Percentiles rank a stretch among this genome's conserved stretches.
phyloP scores from a whole-genome alignment of 2,888 invertebrate species.

The Dusona sp. region DNA sequence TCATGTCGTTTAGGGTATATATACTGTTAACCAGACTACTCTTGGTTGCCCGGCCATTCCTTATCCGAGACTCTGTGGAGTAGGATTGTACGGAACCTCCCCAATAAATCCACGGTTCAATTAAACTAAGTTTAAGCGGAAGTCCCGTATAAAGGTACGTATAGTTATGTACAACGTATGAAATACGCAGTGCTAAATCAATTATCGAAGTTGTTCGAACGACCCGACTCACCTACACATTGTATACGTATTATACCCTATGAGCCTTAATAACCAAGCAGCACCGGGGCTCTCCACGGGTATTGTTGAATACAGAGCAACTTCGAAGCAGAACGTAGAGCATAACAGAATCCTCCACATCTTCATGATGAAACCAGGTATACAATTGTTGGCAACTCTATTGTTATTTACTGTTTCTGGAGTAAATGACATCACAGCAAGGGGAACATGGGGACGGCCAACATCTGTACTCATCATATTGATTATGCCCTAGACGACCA shows the following conservation, averaged over 20 bases:
- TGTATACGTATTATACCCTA: constrained; percentile 41
- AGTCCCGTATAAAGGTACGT: constrained; percentile 78
- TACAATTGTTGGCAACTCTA: constrained; percentile 30
- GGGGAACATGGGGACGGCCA: not conserved
- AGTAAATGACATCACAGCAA: constrained; percentile 11
- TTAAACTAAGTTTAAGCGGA: constrained; percentile 83
- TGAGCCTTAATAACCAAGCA: constrained; percentile 35
- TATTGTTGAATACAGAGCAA: not conserved
- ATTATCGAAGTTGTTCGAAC: constrained; percentile 79
- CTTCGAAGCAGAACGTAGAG: not conserved
- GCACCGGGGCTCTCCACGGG: not conserved
- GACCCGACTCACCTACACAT: constrained; percentile 36
- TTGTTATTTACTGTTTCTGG: constrained; percentile 24
- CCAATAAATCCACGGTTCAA: constrained; percentile 83
- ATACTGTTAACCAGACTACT: constrained; percentile 37
- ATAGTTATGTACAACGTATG: constrained; percentile 78
- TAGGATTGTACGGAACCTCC: constrained; percentile 69
- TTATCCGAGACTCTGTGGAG: constrained; percentile 22
- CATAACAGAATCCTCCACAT: constrained; percentile 21
- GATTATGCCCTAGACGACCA: not conserved
- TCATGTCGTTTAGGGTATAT: constrained; percentile 38
- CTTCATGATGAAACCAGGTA: not conserved
- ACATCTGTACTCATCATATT: not conserved
- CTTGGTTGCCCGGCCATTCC: constrained; percentile 26
- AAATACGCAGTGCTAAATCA: constrained; percentile 82